Percentiles rank a stretch among this genome's conserved stretches.
Evolutionary conservation across 2,797 vertebrate genomes (phyloP).

Genomic region (Sandelia bainsii): DNA sequence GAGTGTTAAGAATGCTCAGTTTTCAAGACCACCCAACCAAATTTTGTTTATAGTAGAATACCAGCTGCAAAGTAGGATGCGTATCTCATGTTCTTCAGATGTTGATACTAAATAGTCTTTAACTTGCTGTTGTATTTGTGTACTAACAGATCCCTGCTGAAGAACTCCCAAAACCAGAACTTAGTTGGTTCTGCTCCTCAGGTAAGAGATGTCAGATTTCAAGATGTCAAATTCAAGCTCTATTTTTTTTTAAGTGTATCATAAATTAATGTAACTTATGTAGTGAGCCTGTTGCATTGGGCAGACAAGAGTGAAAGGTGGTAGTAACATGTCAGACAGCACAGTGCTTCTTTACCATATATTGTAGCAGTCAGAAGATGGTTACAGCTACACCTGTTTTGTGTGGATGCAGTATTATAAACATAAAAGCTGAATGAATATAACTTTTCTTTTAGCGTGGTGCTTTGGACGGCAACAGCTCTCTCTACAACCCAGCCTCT

Average conservation of each 20-base stretch:
- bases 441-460: constrained; percentile 82
- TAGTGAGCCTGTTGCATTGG: neutral
- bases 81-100: neutral
- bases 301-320: neutral
- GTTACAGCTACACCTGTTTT: neutral
- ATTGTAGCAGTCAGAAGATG: neutral
- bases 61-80: neutral
- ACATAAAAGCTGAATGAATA: neutral
- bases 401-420: constrained; percentile 13
- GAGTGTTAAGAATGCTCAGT: too few species aligned
- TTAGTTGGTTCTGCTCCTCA: constrained; percentile 89
- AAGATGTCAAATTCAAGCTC: constrained; percentile 2
- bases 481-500: constrained; percentile 89
- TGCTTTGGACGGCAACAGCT: constrained; percentile 89
- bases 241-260: neutral
- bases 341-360: neutral
- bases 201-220: constrained; percentile 77
- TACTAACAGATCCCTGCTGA: constrained; percentile 89
- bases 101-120: constrained; percentile 6
- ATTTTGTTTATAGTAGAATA: neutral
- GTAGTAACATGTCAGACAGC: neutral
- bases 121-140: constrained; percentile 42
- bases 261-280: neutral
- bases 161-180: constrained; percentile 92
- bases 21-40: neutral